phyloP scores from a whole-genome alignment of 2,797 vertebrate species.

The Antrozous pallidus region DNA sequence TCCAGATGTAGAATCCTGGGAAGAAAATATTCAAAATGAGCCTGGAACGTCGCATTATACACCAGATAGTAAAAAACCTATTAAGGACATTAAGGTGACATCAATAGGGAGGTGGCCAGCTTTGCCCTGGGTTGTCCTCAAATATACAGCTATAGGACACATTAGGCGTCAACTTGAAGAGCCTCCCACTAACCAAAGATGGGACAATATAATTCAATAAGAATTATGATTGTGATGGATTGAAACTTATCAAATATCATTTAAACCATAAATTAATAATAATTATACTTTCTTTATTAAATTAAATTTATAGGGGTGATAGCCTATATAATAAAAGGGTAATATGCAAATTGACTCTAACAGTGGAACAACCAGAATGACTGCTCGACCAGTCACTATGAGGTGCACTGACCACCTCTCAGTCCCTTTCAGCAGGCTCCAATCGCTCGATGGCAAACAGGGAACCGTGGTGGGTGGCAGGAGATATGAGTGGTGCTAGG shows the following conservation, averaged over 20 bases:
- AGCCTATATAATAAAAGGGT: too few species aligned
- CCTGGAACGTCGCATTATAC: not conserved
- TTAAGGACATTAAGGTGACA: not conserved
- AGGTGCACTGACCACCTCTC: too few species aligned
- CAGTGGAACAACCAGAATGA: too few species aligned
- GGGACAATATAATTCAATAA: not conserved
- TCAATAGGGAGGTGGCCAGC: not conserved
- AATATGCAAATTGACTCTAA: too few species aligned
- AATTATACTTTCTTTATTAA: not conserved
- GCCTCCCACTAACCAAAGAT: not conserved
- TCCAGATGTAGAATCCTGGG: not conserved
- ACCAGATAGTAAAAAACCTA: not conserved
- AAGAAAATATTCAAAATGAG: not conserved
- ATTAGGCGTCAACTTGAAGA: not conserved
- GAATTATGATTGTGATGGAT: not conserved
- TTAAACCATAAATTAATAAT: not conserved
- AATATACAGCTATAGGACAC: not conserved
- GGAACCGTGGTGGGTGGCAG: too few species aligned
- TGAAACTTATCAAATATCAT: not conserved
- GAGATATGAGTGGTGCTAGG: too few species aligned
- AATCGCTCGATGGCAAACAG: too few species aligned
- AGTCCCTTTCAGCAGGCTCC: too few species aligned
- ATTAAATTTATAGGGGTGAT: not conserved
- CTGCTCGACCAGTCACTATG: too few species aligned
- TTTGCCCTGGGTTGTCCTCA: not conserved